Conservation (phyloP, 2,113 vertebrate genomes). For the Pedetes capensis region DNA sequence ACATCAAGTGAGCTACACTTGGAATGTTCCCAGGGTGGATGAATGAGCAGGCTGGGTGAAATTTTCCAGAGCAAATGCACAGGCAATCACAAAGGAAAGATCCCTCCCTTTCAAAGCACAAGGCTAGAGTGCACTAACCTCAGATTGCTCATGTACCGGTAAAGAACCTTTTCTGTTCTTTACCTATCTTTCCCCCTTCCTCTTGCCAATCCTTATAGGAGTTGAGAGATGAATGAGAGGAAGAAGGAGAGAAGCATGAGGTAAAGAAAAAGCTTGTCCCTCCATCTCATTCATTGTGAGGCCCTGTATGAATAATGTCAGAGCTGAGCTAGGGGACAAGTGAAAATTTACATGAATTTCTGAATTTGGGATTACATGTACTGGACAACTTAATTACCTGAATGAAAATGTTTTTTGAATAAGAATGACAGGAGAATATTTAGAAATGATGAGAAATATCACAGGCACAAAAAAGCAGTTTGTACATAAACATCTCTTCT, state of each 20-base stretch:
- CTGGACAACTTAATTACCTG: slow-evolving; percentile 34
- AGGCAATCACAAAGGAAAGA: neutral
- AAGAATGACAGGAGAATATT: slow-evolving; percentile 17
- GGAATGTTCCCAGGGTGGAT: neutral
- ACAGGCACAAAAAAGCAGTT: neutral
- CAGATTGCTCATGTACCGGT: neutral
- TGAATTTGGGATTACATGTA: neutral
- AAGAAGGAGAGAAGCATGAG: neutral
- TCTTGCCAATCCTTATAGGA: neutral
- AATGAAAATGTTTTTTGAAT: slow-evolving; percentile 38
- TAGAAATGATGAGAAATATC: slow-evolving; percentile 15
- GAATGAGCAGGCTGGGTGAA: accelerated
- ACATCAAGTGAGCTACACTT: neutral
- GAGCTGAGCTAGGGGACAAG: neutral
- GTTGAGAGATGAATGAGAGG: neutral
- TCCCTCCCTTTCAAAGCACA: neutral
- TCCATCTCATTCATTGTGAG: neutral
- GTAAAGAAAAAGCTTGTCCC: neutral
- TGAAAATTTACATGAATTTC: neutral
- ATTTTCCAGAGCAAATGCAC: neutral
- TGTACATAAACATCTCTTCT: neutral
- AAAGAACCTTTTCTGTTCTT: neutral
- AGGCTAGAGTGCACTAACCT: neutral
- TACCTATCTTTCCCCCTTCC: neutral
- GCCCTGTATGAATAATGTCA: neutral